These are phyloP conservation scores for Beroe ovata DNA, from an alignment of 37 sponge, comb jelly and placozoan species.

Conservation along the genomic window DNA sequence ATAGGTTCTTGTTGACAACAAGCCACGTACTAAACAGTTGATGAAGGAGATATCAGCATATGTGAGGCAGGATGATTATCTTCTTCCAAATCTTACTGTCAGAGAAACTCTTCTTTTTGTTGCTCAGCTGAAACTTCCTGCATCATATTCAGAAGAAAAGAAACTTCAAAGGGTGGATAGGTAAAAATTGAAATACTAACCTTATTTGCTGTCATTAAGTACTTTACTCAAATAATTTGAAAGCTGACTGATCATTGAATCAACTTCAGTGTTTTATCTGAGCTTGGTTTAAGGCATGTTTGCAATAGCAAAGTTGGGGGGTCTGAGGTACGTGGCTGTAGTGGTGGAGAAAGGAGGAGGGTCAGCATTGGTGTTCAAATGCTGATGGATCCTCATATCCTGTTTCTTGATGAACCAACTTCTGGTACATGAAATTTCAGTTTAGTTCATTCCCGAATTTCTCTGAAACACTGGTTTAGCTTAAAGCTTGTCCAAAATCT, in stretches of 20 bases:
- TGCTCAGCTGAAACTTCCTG: slow-evolving; percentile 32
- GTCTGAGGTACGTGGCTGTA: slow-evolving; percentile 28
- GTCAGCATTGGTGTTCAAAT: slow-evolving; percentile 68
- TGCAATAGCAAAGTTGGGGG: slow-evolving; percentile 45
- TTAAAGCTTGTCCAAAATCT: too few species aligned
- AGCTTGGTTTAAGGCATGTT: slow-evolving; percentile 52
- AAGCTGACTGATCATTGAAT: too few species aligned
- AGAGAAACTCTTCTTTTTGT: slow-evolving; percentile 55
- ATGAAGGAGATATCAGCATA: slow-evolving; percentile 41
- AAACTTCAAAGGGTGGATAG: slow-evolving; percentile 27
- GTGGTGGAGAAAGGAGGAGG: slow-evolving; percentile 62
- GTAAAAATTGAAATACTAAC: too few species aligned
- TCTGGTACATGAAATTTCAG: slow-evolving; percentile 6
- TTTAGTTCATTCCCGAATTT: background rate
- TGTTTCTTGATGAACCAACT: slow-evolving; percentile 56
- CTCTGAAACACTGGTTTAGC: background rate
- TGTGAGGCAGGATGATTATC: slow-evolving; percentile 64
- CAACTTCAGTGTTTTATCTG: slow-evolving; percentile 24
- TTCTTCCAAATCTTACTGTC: slow-evolving; percentile 42
- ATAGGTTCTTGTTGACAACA: slow-evolving; percentile 30
- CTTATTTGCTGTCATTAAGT: too few species aligned
- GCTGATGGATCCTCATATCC: slow-evolving; percentile 65
- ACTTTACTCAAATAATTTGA: too few species aligned
- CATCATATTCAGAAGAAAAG: background rate
- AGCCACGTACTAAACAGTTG: slow-evolving; percentile 35